Base-by-base conservation (phyloP, 35 echinoderm and acorn worm genomes). In the Lytechinus pictus region DNA sequence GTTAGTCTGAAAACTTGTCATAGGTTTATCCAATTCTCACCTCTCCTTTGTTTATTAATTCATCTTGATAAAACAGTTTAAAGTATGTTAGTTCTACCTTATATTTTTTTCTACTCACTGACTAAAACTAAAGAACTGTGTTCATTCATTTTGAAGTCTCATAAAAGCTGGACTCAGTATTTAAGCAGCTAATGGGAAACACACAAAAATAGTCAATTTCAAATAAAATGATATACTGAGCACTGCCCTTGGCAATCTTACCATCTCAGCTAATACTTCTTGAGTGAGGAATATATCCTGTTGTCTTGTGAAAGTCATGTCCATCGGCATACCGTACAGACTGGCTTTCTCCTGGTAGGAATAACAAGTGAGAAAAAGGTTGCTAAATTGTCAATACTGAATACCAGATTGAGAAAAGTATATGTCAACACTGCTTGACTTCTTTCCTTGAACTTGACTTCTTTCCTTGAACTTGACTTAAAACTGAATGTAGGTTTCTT, bases 271-370 rank as follows among this genome's bases (percentile, higher is more conserved):
- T 21, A 99, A 94, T 19, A 97, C 94, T 57, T 99, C 98, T 93
- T 99, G 98, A 44, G 98, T 98, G 10, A 99, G 97, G 94, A 98
- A 99, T 51, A 97, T 98, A 91, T 99, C 97, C 55, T 96, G 96
- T 79, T 99, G 98, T 29, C 94, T 96, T 54, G 89, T 97, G 94
- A 96, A 96, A 10, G 86, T 95, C 96, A 98, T 99, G 24, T 95
- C 96, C 95, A 99, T 97, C 33, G 98, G 98, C 96, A 98, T 98
- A 19, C 98, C 97, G 89, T 95, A 97, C 56, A 95, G 93, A 44
- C 94, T 95, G 27, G 95, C 97, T 86, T 95, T 97, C n/a, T 97
- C 97, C 98, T 99, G 51, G 52, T 52, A 9, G 14, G 29, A 88
- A 44, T 28, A 90, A 44, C 33, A 52, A 27, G 27, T 44, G 33